Percentiles rank a stretch among this genome's conserved stretches.
phyloP scores from a whole-genome alignment of 1,140 invertebrate species.

The Drosophila kanapiae region DNA sequence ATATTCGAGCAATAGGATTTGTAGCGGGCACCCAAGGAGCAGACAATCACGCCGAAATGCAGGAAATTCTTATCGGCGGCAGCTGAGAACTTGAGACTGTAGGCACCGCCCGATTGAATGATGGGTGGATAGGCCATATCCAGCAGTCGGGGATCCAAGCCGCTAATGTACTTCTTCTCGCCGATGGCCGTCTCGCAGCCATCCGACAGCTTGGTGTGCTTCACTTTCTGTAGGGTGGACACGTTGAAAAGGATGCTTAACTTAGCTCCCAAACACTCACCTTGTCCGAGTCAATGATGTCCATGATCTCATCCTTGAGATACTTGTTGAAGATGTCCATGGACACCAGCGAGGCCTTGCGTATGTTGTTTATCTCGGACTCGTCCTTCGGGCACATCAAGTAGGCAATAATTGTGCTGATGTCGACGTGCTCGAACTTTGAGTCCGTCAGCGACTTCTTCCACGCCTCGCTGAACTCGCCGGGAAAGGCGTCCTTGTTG shows the following conservation, averaged over 20 bases:
- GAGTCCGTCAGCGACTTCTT: slow-evolving; percentile 90
- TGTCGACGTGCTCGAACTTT: slow-evolving; percentile 95
- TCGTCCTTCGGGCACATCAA: slow-evolving; percentile 98
- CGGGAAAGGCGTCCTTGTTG: slow-evolving; percentile 96
- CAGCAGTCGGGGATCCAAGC: slow-evolving; percentile 94
- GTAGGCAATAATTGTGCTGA: slow-evolving; percentile 93
- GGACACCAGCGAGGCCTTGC: slow-evolving; percentile 96
- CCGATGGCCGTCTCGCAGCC: slow-evolving; percentile 95
- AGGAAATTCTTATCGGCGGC: slow-evolving; percentile 96
- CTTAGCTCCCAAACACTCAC: slow-evolving; percentile 86
- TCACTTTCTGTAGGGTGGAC: slow-evolving; percentile 90
- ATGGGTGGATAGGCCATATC: slow-evolving; percentile 99
- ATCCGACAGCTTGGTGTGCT: slow-evolving; percentile 97
- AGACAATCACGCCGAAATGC: slow-evolving; percentile 98
- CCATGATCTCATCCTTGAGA: slow-evolving; percentile 98
- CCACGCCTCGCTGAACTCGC: slow-evolving; percentile 97
- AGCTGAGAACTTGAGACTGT: slow-evolving; percentile 98
- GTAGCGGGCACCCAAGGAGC: slow-evolving; percentile 97
- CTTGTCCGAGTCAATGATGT: slow-evolving; percentile 98
- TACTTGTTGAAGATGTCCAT: slow-evolving; percentile 98
- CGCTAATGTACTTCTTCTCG: slow-evolving; percentile 97
- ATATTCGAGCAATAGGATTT: slow-evolving; percentile 99
- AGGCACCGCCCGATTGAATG: slow-evolving; percentile 99
- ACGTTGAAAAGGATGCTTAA: background rate
- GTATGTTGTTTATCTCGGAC: slow-evolving; percentile 95